Evolutionary conservation across 1,140 invertebrate genomes (phyloP).

Genomic region (Bombus sylvicola): DNA sequence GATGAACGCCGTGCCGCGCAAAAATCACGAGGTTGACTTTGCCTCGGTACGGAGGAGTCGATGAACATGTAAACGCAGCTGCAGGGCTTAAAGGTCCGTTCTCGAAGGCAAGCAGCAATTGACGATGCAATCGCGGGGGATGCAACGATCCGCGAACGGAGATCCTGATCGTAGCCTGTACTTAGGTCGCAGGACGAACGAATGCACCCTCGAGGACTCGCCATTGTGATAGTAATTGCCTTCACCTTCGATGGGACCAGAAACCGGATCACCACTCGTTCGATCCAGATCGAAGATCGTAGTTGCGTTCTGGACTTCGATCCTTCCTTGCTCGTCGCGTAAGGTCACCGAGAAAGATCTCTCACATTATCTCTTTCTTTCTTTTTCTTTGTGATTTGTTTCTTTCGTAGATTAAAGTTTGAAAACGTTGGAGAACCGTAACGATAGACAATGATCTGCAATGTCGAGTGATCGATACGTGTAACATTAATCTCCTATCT

Average conservation of each 20-base stretch:
- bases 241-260: conserved; percentile 66
- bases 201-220: conserved; percentile 70
- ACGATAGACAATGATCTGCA: no score
- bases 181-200: conserved; percentile 71
- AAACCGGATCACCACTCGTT: conserved; percentile 77
- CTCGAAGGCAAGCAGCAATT: conserved; percentile 60
- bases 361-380: not conserved
- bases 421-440: not conserved
- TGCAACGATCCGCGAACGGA: conserved; percentile 76
- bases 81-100: conserved; percentile 49
- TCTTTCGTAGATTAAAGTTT: not conserved
- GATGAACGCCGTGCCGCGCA: not conserved
- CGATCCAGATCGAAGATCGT: conserved; percentile 75
- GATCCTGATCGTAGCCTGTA: conserved; percentile 68
- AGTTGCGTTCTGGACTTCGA: conserved; percentile 45
- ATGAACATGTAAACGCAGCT: conserved; percentile 63
- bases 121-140: conserved; percentile 60
- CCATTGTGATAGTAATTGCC: conserved; percentile 78
- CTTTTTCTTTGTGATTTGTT: not conserved
- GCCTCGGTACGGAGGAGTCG: conserved; percentile 14
- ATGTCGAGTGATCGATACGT: no score
- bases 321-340: conserved; percentile 40
- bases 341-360: conserved; percentile 64
- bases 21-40: conserved; percentile 53
- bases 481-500: no score